A percentile compares a stretch with the other conserved stretches of the same genome.
Conservation (phyloP, 2,797 vertebrate species). For the Paratrypauchen microcephalus region DNA sequence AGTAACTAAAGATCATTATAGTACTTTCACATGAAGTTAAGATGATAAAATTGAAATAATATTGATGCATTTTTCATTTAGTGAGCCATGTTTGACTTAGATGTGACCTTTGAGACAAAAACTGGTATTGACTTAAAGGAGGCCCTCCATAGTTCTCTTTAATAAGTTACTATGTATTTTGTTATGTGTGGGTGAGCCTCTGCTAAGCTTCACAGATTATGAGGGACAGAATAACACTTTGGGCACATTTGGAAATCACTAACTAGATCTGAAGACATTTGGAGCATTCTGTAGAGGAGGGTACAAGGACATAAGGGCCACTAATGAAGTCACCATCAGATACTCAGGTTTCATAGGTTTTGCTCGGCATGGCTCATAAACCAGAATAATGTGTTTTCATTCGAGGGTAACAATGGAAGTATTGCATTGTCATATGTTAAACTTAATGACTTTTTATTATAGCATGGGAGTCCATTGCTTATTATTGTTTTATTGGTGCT, state of each 20-base stretch:
- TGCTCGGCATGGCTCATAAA: slow-evolving; percentile 31
- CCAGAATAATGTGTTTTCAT: slow-evolving; percentile 8
- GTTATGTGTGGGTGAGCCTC: slow-evolving; percentile 49
- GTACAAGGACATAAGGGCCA: slow-evolving; percentile 53
- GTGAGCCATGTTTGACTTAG: slow-evolving; percentile 61
- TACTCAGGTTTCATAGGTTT: slow-evolving; percentile 55
- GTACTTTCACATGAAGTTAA: slow-evolving; percentile 36
- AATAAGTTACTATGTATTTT: slow-evolving; percentile 76
- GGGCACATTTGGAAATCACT: slow-evolving; percentile 64
- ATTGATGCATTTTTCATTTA: slow-evolving; percentile 39
- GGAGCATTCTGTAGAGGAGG: slow-evolving; percentile 41
- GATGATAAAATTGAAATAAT: not conserved
- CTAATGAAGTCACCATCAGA: slow-evolving; percentile 35
- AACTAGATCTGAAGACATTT: slow-evolving; percentile 60
- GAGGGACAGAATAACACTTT: slow-evolving; percentile 39
- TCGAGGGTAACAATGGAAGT: no score
- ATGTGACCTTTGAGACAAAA: slow-evolving; percentile 73
- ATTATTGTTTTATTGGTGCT: not conserved
- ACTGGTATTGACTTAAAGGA: slow-evolving; percentile 63
- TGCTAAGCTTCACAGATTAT: slow-evolving; percentile 56
- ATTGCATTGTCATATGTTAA: not conserved
- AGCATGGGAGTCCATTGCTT: not conserved
- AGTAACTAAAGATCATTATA: not conserved
- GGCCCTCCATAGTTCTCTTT: slow-evolving; percentile 63
- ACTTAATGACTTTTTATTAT: not conserved